Evolutionary conservation across 2,888 invertebrate species (phyloP).

Genomic region (Agapostemon virescens): DNA sequence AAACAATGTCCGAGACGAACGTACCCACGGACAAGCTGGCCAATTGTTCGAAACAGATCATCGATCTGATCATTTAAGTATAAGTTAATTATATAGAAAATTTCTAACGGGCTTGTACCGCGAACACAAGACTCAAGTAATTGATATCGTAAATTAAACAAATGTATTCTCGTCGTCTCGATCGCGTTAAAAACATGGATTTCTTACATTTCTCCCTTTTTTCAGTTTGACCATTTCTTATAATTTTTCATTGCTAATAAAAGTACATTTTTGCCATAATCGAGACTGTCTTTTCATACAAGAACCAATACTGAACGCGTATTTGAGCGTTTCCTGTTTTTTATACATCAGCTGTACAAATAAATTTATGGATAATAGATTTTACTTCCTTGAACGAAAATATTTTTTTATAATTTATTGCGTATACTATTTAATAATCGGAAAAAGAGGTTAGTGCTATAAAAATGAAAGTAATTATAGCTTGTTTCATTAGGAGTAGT

Average conservation of each 20-base stretch:
- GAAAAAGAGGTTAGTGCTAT: not conserved
- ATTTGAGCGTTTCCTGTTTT: constrained; percentile 1
- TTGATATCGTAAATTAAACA: constrained; percentile 41
- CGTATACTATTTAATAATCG: no score
- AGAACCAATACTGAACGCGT: not conserved
- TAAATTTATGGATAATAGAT: not conserved
- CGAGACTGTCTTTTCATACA: constrained; percentile 22
- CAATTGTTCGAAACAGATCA: constrained; percentile 76
- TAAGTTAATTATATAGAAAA: constrained; percentile 24
- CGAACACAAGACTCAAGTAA: constrained; percentile 33
- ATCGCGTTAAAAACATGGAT: constrained; percentile 42
- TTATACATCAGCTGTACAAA: constrained; percentile 1
- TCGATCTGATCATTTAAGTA: constrained; percentile 73
- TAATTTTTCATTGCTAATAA: constrained; percentile 56
- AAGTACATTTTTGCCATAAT: constrained; percentile 59
- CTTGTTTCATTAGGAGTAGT: not conserved
- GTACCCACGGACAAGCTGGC: constrained; percentile 70
- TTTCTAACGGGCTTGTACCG: constrained; percentile 6
- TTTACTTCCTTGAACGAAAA: not conserved
- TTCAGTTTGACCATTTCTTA: constrained; percentile 46
- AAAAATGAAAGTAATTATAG: not conserved
- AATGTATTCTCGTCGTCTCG: constrained; percentile 32
- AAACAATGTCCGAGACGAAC: constrained; percentile 70
- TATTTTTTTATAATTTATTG: no score
- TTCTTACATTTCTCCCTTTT: constrained; percentile 55